Evolutionary conservation across 2,113 vertebrate species (phyloP).

Genomic region (Balaeniceps rex): DNA sequence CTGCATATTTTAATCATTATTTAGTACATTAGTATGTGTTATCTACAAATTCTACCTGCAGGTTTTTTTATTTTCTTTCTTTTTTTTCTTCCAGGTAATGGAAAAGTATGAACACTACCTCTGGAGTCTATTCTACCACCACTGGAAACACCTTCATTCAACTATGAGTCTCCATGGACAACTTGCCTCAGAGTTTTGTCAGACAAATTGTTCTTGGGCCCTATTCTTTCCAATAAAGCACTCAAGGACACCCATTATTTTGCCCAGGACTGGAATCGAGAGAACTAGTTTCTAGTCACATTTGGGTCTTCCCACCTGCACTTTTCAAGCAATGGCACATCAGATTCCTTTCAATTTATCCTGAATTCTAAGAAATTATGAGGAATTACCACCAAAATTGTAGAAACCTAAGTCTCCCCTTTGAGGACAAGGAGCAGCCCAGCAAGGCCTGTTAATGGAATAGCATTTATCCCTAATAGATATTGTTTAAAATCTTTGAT

Average conservation of each 20-base stretch:
- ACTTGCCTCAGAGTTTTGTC: background rate
- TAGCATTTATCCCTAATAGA: background rate
- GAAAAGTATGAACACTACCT: background rate
- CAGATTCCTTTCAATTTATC: background rate
- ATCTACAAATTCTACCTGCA: background rate
- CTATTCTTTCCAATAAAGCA: background rate
- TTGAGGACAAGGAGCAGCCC: background rate
- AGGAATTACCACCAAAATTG: background rate
- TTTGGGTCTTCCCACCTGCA: background rate
- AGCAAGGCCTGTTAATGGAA: background rate
- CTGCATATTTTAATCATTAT: background rate
- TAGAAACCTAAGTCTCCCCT: background rate
- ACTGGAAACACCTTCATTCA: background rate
- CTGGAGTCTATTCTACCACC: background rate
- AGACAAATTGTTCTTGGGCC: background rate
- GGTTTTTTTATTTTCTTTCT: background rate
- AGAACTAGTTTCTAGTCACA: background rate
- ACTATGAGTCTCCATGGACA: background rate
- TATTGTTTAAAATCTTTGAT: background rate
- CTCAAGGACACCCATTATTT: background rate
- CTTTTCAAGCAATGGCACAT: background rate
- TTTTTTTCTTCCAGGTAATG: background rate
- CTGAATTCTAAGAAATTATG: background rate
- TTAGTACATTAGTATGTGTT: background rate
- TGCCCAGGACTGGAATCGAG: background rate